Evolutionary conservation across 2,113 vertebrate species (phyloP).

Genomic region (Lampris incognitus): DNA sequence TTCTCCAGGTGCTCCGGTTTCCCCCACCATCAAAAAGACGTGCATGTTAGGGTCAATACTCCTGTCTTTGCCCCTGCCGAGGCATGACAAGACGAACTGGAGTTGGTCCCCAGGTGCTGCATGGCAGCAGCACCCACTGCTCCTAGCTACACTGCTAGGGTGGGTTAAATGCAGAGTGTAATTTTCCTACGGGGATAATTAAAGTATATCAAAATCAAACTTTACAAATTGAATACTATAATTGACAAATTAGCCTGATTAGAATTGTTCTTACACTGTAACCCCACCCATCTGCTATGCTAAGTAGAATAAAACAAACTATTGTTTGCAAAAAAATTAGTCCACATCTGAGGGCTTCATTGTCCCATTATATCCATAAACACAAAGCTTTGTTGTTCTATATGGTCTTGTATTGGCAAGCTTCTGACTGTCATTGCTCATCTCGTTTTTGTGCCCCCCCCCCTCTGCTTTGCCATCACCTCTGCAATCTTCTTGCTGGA

Average conservation of each 20-base stretch:
- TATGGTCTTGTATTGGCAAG: constrained; percentile 66
- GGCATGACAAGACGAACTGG: too few species aligned
- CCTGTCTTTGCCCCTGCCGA: too few species aligned
- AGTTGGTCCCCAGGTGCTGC: too few species aligned
- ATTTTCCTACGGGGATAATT: too few species aligned
- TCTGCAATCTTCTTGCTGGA: constrained; percentile 91
- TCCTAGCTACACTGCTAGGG: too few species aligned
- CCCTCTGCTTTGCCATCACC: constrained; percentile 87
- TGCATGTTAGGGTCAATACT: too few species aligned
- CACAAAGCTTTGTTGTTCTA: constrained; percentile 40
- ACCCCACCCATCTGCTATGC: neutral
- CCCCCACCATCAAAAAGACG: too few species aligned
- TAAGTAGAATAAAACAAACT: neutral
- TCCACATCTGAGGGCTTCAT: constrained; percentile 4
- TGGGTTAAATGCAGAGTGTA: too few species aligned
- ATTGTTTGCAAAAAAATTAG: constrained; percentile 18
- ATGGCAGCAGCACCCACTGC: too few species aligned
- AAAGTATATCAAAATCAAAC: too few species aligned
- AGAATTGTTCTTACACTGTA: neutral
- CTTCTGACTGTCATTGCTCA: constrained; percentile 62
- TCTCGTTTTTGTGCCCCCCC: constrained; percentile 73
- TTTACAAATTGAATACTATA: neutral
- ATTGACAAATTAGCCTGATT: neutral
- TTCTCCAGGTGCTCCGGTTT: too few species aligned
- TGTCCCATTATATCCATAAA: constrained; percentile 13